These are phyloP conservation scores for Dipus sagitta DNA, from an alignment of 2,797 vertebrate genomes.

Conservation along the genomic window DNA sequence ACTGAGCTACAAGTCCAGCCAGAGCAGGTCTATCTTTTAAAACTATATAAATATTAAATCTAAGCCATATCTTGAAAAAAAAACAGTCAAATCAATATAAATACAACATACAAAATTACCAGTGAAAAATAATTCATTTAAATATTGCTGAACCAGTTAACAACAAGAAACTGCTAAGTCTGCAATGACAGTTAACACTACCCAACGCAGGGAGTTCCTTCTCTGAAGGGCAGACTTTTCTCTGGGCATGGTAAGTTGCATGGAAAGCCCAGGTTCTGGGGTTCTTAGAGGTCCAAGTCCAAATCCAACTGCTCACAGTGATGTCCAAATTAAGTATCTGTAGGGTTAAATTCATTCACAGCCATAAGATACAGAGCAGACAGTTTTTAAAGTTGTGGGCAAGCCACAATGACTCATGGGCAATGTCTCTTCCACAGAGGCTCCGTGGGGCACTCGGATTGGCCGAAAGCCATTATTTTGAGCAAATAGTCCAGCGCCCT, in stretches of 20 bases:
- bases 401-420: not conserved
- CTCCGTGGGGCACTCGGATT: not conserved
- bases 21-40: slow-evolving; percentile 39
- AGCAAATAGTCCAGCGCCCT: not conserved
- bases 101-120: not conserved
- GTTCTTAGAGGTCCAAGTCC: slow-evolving; percentile 6
- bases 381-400: not conserved
- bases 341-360: not conserved
- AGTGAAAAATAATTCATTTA: slow-evolving; percentile 41
- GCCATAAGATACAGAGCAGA: not conserved
- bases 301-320: not conserved
- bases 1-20: not conserved
- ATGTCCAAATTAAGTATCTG: slow-evolving; percentile 43
- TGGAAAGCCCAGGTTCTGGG: not conserved
- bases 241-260: not conserved
- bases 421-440: not conserved
- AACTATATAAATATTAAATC: slow-evolving; percentile 63
- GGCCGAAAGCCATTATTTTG: not conserved
- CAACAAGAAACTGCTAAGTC: not conserved
- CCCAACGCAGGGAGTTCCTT: not conserved
- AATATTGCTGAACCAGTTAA: slow-evolving; percentile 24
- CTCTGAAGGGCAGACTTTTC: not conserved
- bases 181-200: not conserved
- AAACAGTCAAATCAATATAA: slow-evolving; percentile 62
- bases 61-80: slow-evolving; percentile 70